Percentiles rank a stretch among this genome's conserved stretches.
Conservation (phyloP, 2,888 invertebrate genomes). For the Thecophora atra region DNA sequence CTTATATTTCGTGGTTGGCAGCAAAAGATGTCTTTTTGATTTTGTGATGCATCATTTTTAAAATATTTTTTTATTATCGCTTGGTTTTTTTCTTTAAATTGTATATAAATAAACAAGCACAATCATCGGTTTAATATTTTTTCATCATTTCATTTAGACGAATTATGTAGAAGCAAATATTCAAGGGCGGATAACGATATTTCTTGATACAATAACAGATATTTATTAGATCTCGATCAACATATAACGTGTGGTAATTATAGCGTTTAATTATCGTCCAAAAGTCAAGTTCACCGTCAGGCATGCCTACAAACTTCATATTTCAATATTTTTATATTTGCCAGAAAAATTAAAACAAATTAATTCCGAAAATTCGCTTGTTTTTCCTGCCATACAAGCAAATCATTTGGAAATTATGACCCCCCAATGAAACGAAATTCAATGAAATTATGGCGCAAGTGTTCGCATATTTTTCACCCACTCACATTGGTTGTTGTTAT, state of each 20-base stretch:
- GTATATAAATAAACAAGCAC: neutral
- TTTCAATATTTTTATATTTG: neutral
- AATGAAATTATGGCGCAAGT: constrained; percentile 9
- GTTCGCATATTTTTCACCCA: too few species aligned
- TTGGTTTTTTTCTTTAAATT: neutral
- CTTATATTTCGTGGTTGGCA: neutral
- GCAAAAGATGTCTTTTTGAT: neutral
- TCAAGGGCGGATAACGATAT: too few species aligned
- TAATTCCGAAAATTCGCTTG: neutral
- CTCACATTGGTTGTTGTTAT: too few species aligned
- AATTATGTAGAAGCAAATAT: too few species aligned
- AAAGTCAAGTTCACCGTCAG: constrained; percentile 8
- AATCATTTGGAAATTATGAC: constrained; percentile 5
- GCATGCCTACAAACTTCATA: neutral
- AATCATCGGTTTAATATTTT: too few species aligned
- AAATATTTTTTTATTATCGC: neutral
- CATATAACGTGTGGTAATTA: too few species aligned
- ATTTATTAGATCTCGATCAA: too few species aligned
- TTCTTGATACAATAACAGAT: too few species aligned
- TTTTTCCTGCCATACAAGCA: neutral
- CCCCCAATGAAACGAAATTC: neutral
- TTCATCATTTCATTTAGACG: too few species aligned
- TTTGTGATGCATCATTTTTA: neutral
- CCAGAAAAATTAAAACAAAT: neutral
- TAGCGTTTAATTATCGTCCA: neutral